Base-by-base conservation (phyloP, 2,113 vertebrate genomes). In the Corythaixoides concolor region DNA sequence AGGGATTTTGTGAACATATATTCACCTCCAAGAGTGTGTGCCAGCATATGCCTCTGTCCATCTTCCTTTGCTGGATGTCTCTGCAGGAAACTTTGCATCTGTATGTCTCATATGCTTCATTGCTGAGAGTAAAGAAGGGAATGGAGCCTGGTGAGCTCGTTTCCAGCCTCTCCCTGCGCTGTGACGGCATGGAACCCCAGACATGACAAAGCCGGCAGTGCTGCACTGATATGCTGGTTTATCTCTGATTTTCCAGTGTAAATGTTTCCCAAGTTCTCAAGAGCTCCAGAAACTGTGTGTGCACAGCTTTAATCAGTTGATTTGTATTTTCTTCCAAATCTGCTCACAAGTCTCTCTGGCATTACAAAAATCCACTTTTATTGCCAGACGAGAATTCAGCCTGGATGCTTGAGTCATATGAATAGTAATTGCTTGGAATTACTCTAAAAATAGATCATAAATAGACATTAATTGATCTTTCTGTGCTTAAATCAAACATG, bases 381-480 rank as follows among this genome's bases (percentile, higher is more conserved):
- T 63, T 93, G 88, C 83, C 55, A 92, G 85, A 53, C 62, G 93
- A 63, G 63, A 90, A 79, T 86, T 92, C 88, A 89, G 90, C 62
- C 59, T 60, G 77, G 33, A 21, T 94, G 35, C 74, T 87, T 84
- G 67, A 96, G 56, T 87, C 64, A 56, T 69, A 93, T 89, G 77
- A 89, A 79, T 89, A 90, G 60, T 76, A 78, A 87, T 88, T 91
- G 56, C 53, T 35, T 87, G 30, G 53, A 91, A 95, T 85, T 53
- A 56, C 32, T 27, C 85, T 93, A 95, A 83, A 96, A 97, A 92
- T 89, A 93, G 84, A 69, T 84, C 75, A 74, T 79, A 85, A 96
- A 75, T 78, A 87, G 50, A 33, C 53, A 75, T 87, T 95, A 95
- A 92, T 89, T 39, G 53, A 55, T 72, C 41, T 24, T 81, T 89